Base-by-base conservation (phyloP, 2,797 vertebrate species). In the Macrochelys suwanniensis region DNA sequence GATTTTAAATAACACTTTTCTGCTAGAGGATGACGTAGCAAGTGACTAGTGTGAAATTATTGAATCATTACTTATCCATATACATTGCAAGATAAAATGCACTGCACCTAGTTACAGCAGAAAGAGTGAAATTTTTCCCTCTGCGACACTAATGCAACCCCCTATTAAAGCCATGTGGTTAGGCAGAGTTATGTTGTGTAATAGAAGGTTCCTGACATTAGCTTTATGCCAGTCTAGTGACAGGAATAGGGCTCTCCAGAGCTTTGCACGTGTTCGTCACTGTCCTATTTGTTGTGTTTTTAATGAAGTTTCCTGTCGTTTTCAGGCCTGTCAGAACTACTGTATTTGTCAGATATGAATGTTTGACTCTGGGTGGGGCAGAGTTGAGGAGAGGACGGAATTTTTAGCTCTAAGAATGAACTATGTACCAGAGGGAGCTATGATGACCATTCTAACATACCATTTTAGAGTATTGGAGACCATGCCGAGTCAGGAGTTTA, bases 291-390 rank as follows among this genome's bases (percentile, higher is more conserved):
- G 89, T 96, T 96, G 95, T 92, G 86, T 85, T 96, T 71, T 71
- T 25, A 71, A 31, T 74, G 87, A 94, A 81, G 95, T 96, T 97
- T 97, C 96, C 97, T 96, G 87, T 83, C 80, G 91, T 88, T 96
- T 90, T 94, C 68, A 0, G 80, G 94, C 97, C 89, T 16, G 42
- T 68, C 3, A 5, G 89, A 95, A 91, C 91, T 94, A 85, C 92
- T 95, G 82, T 1, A 6, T 17, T 85, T 79, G 95, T 80, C 92
- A 96, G 97, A 95, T 96, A 95, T 97, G 93, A 91, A 83, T 89
- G 85, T 82, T 87, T 95, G 93, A 89, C 88, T 11, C 50, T 95
- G 96, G 95, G 95, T 83, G 95, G 2, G 88, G 89, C 96, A 92
- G 91, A 93, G 88, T 85, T 94, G 19, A 96, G 95, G 92, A 89